Conservation (phyloP, 1,140 invertebrate genomes). For the Rhopalosiphum maidis region DNA sequence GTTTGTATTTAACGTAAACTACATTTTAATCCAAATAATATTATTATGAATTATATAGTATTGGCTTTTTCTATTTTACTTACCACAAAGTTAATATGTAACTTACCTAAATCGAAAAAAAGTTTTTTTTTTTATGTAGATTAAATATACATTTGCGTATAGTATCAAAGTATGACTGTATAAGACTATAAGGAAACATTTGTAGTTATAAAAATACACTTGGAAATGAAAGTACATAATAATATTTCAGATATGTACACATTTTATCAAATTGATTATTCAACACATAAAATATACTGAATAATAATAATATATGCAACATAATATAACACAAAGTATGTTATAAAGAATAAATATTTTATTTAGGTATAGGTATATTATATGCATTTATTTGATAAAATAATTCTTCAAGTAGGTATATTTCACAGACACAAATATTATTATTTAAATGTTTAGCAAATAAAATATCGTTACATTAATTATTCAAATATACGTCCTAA, state of each 20-base stretch:
- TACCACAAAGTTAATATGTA: background rate
- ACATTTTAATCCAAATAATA: too few relatives aligned
- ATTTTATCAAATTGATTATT: too few relatives aligned
- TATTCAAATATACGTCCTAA: background rate
- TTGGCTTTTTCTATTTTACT: background rate
- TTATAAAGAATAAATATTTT: too few relatives aligned
- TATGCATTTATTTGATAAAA: background rate
- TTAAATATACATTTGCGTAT: background rate
- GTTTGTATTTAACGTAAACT: background rate
- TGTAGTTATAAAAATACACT: background rate
- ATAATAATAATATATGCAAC: background rate
- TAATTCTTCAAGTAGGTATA: background rate
- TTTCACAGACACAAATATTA: background rate
- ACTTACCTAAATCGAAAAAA: background rate
- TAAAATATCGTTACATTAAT: background rate
- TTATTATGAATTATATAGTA: too few relatives aligned
- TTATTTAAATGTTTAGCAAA: background rate
- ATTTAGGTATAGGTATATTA: background rate
- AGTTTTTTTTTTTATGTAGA: too few relatives aligned
- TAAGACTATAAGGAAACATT: background rate
- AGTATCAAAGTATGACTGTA: background rate
- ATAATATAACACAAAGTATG: background rate
- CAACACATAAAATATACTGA: background rate
- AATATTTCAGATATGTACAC: too few relatives aligned
- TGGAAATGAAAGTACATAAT: background rate